phyloP scores from a whole-genome alignment of 2,888 invertebrate species.

The Tetheella fluctuosa region DNA sequence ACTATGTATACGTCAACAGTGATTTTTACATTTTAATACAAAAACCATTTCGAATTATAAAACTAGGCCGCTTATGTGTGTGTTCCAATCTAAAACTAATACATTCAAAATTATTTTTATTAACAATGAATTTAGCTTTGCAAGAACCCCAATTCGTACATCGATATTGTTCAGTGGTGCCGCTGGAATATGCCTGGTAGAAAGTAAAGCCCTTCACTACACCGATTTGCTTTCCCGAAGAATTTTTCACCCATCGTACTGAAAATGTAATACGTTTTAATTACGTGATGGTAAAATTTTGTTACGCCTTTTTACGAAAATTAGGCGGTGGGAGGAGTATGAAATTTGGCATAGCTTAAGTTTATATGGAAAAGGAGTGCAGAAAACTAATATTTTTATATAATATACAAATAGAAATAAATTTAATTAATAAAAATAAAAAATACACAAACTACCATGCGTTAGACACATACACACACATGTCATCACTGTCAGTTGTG shows the following conservation, averaged over 20 bases:
- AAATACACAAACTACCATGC: no score
- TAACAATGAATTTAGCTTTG: conserved; percentile 30
- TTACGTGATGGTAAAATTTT: no score
- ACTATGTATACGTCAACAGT: no score
- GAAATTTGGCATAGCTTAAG: no score
- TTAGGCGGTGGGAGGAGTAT: no score
- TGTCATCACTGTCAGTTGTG: no score
- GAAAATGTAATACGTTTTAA: conserved; percentile 16
- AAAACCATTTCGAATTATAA: conserved; percentile 11
- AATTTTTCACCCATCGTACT: conserved; percentile 37
- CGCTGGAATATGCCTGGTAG: conserved; percentile 29
- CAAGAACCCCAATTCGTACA: conserved; percentile 34
- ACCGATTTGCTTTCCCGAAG: conserved; percentile 38
- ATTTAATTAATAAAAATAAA: no score
- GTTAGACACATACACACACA: no score
- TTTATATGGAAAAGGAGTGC: no score
- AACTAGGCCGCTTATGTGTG: conserved; percentile 25
- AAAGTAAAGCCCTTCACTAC: conserved; percentile 48
- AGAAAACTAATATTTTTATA: no score
- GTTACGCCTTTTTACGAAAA: no score
- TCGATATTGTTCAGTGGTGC: conserved; percentile 28
- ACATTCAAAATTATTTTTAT: conserved; percentile 50
- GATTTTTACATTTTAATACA: background rate
- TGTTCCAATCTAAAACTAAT: conserved; percentile 47
- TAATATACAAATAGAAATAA: no score